Percentiles rank a stretch among this genome's conserved stretches.
Evolutionary conservation across 1,140 invertebrate species (phyloP).

Genomic region (Drosophila orosa): DNA sequence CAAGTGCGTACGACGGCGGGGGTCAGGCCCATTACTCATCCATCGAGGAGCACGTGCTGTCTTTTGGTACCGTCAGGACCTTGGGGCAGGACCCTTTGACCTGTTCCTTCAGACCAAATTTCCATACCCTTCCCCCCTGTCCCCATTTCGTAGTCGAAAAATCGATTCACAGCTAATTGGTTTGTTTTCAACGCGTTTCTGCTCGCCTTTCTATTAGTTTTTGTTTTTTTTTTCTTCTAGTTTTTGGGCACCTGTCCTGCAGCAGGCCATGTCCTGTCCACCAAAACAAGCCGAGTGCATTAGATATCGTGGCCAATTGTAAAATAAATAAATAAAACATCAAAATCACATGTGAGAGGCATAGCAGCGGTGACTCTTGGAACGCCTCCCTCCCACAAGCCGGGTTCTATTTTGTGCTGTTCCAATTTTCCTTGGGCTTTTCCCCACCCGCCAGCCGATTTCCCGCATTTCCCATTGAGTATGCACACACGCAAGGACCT

Average conservation of each 20-base stretch:
- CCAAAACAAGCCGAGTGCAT: slow-evolving; percentile 39
- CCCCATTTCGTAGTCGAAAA: slow-evolving; percentile 57
- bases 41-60: slow-evolving; percentile 35
- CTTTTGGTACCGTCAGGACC: slow-evolving; percentile 29
- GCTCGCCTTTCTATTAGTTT: background rate
- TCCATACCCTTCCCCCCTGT: background rate
- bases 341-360: slow-evolving; percentile 29
- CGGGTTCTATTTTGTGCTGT: slow-evolving; percentile 5
- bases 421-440: slow-evolving; percentile 4
- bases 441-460: slow-evolving; percentile 1
- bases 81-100: slow-evolving; percentile 44
- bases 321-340: slow-evolving; percentile 56
- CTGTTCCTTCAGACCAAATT: slow-evolving; percentile 34
- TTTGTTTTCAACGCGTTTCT: slow-evolving; percentile 43
- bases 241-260: slow-evolving; percentile 20
- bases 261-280: slow-evolving; percentile 45
- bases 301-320: slow-evolving; percentile 24
- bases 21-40: slow-evolving; percentile 47
- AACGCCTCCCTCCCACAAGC: slow-evolving; percentile 23
- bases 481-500: slow-evolving; percentile 54
- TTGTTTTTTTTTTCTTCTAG: background rate
- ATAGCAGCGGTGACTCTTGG: slow-evolving; percentile 13
- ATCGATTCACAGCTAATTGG: slow-evolving; percentile 70
- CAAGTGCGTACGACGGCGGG: slow-evolving; percentile 31
- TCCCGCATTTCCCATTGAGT: slow-evolving; percentile 39